phyloP scores from a whole-genome alignment of 2,797 vertebrate genomes.

The Ibycter americanus region DNA sequence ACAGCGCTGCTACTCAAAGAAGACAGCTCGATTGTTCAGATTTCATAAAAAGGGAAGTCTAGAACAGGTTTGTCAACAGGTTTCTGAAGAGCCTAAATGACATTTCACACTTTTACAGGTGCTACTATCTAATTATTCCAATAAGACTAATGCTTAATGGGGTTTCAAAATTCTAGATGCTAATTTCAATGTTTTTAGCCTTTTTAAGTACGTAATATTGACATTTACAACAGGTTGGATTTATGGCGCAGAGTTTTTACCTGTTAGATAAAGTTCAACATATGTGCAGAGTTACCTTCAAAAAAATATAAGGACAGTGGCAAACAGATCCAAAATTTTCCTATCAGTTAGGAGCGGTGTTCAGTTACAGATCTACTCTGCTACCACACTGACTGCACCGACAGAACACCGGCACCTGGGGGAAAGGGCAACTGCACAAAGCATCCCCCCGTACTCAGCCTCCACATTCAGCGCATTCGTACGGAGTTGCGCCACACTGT shows the following conservation, averaged over 20 bases:
- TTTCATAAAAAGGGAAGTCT: neutral
- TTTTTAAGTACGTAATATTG: neutral
- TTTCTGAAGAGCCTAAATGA: slow-evolving; percentile 8
- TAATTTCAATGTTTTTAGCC: neutral
- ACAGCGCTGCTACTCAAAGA: neutral
- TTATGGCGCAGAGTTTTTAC: neutral
- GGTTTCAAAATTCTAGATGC: neutral
- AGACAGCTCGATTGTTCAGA: neutral
- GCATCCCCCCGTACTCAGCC: neutral
- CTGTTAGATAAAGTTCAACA: neutral
- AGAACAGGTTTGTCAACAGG: slow-evolving; percentile 7
- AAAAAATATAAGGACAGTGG: neutral
- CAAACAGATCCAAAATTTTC: neutral
- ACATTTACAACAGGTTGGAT: neutral
- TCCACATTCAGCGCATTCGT: neutral
- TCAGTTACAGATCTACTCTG: neutral
- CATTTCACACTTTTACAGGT: slow-evolving; percentile 28
- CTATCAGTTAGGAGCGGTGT: neutral
- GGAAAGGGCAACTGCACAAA: neutral
- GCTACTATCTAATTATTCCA: slow-evolving; percentile 24
- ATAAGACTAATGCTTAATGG: neutral
- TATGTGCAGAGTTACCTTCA: neutral
- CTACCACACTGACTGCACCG: neutral
- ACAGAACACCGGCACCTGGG: neutral
- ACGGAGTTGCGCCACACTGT: neutral